Base-by-base conservation (phyloP, 2,888 invertebrate species). In the Leptura quadrifasciata region DNA sequence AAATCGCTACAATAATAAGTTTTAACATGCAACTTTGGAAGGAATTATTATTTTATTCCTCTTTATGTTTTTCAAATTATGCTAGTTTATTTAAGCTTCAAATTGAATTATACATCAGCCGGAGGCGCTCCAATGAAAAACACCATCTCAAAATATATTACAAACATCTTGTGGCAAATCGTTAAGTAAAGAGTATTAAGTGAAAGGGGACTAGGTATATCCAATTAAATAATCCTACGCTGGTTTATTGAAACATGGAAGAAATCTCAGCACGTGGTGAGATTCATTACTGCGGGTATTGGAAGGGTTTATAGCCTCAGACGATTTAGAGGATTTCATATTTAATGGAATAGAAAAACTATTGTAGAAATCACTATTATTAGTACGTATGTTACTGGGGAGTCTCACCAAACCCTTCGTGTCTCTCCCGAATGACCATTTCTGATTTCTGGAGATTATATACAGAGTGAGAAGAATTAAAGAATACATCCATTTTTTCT, bases 241-340 rank as follows among this genome's bases (percentile, higher is more conserved):
- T 58, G 65, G 47, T 57, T 77, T 75, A 77, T 75, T 76, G 76
- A 72, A 78, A 74, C 58, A 67, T 60, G 67, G 73, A 52, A n/a
- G 60, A 70, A 72, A 72, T 57, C 78, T 10, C 76, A 72, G 75
- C 79, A 79, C 79, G 79, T 79, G 79, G 78, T 79, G 69, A 27
- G 70, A 73, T 79, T 75, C 76, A 76, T 76, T 79, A 68, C 65
- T 31, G 27, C 58, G 35, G 63, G 47, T 39, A 35, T 64, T 58
- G 74, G 71, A 77, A 77, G 78, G 79, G 76, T 79, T 74, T 84
- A 39, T 80, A 84, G 83, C 82, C 81, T 82, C 80, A 81, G 83
- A 71, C 57, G 68, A 52, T 63, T 72, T 71, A 74, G 39, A 71
- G 76, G 79, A 76, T 79, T 79, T 54, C 52, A 67, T 5, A n/a